Conservation (phyloP, 2,888 invertebrate genomes). For the Andrena camellia region DNA sequence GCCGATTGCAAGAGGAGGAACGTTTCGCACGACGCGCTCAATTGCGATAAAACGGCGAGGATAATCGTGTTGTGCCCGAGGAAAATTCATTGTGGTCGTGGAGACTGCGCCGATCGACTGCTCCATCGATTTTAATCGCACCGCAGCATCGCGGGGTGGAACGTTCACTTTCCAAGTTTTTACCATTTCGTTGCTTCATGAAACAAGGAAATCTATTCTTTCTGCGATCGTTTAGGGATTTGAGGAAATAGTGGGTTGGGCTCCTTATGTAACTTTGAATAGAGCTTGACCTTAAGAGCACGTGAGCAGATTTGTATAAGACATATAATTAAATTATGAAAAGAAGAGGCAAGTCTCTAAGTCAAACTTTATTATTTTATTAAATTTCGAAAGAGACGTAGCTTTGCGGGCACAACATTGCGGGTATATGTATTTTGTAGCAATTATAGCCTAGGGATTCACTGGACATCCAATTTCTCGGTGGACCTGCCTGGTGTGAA, state of each 20-base stretch:
- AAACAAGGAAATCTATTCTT: too few species aligned
- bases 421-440: slow-evolving; percentile 19
- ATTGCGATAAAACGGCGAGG: not conserved
- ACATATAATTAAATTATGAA: too few species aligned
- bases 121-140: not conserved
- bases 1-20: not conserved
- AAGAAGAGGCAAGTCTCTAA: too few species aligned
- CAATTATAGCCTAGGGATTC: slow-evolving; percentile 33
- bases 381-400: not conserved
- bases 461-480: slow-evolving; percentile 26
- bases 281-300: too few species aligned
- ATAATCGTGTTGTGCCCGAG: not conserved
- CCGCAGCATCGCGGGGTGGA: not conserved
- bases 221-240: too few species aligned
- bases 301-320: too few species aligned
- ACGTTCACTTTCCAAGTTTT: not conserved
- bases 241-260: too few species aligned
- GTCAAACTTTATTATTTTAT: too few species aligned
- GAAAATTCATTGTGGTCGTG: not conserved
- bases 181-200: not conserved
- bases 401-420: slow-evolving; percentile 8
- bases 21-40: slow-evolving; percentile 1
- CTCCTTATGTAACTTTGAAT: too few species aligned
- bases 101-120: not conserved
- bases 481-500: slow-evolving; percentile 15